These are phyloP conservation scores for Anas bernieri DNA, from an alignment of 2,797 vertebrate species.

Conservation along the genomic window DNA sequence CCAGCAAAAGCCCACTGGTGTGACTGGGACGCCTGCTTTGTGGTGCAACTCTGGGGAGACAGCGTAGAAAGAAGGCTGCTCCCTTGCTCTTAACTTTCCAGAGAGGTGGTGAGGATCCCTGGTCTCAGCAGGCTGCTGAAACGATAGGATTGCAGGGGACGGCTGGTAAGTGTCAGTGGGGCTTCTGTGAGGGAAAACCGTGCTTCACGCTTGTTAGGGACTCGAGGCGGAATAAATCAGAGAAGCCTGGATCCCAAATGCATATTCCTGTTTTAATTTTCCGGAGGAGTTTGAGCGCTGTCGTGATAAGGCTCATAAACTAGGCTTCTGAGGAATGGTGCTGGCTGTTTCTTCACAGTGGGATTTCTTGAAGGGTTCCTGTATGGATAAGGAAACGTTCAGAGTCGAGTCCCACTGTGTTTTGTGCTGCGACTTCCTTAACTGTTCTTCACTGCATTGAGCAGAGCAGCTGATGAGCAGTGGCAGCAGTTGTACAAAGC, in stretches of 20 bases:
- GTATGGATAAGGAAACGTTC: neutral
- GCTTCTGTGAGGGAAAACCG: neutral
- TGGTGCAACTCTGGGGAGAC: neutral
- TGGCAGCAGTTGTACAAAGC: neutral
- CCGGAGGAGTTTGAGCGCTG: neutral
- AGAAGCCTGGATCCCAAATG: neutral
- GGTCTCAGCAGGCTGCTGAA: neutral
- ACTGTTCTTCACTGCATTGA: neutral
- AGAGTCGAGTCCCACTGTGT: neutral
- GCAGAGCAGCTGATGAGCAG: neutral
- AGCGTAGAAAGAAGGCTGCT: neutral
- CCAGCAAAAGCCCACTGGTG: neutral
- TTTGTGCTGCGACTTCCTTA: neutral
- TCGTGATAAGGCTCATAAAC: neutral
- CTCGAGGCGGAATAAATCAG: neutral
- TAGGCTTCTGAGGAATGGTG: neutral
- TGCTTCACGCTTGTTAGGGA: neutral
- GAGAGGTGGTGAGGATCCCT: neutral
- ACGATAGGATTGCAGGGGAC: neutral
- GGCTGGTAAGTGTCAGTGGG: neutral
- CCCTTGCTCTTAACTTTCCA: accelerated
- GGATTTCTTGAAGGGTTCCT: neutral
- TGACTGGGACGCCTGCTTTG: neutral
- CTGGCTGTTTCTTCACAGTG: neutral
- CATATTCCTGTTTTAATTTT: neutral